Conservation (phyloP, 2,888 invertebrate genomes). For the Pseudococcus viburni region DNA sequence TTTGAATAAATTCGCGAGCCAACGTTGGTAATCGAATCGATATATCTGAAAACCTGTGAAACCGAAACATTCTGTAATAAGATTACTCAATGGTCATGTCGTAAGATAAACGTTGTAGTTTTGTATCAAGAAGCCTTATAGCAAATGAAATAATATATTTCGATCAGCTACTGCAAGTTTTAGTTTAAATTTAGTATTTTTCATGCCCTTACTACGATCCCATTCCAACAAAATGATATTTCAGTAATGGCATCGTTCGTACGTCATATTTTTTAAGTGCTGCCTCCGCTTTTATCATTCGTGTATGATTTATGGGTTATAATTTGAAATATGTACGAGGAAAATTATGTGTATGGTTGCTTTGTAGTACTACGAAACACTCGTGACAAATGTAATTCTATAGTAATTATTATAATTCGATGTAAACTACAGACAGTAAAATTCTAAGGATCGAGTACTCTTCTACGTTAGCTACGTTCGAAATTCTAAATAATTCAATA, state of each 20-base stretch:
- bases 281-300: not conserved
- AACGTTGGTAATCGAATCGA: no score
- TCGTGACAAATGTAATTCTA: not conserved
- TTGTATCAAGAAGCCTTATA: not conserved
- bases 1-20: no score
- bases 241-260: not conserved
- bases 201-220: not conserved
- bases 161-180: not conserved
- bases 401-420: not conserved
- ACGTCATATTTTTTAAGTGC: not conserved
- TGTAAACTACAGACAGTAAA: not conserved
- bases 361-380: not conserved
- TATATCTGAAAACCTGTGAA: no score
- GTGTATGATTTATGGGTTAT: not conserved
- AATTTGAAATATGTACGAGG: not conserved
- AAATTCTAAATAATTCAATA: not conserved
- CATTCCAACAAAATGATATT: not conserved
- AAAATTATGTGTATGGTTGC: not conserved
- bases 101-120: not conserved
- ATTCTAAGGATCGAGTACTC: not conserved
- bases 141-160: not conserved
- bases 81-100: no score
- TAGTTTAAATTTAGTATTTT: not conserved
- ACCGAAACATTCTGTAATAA: no score
- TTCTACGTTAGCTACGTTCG: not conserved